A percentile compares a stretch with the other conserved stretches of the same genome.
These are phyloP conservation scores for Luperina nickerlii DNA, from an alignment of 2,888 invertebrate genomes.

Conservation along the genomic window DNA sequence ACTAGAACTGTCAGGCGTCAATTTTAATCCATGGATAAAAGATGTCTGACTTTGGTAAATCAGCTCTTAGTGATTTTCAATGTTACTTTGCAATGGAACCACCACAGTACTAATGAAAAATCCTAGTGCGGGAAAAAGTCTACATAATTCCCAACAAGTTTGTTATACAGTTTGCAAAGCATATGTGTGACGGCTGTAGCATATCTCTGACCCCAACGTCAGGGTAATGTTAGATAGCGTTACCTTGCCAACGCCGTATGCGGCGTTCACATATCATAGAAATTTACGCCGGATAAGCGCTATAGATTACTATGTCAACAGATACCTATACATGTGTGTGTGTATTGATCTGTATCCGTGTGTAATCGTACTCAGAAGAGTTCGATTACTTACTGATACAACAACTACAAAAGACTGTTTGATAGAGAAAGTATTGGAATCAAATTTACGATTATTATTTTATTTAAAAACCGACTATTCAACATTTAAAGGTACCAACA, in stretches of 20 bases:
- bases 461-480: not conserved
- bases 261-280: not conserved
- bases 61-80: not conserved
- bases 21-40: too few relatives aligned
- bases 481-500: not conserved
- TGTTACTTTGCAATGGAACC: not conserved
- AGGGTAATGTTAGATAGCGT: too few relatives aligned
- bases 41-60: too few relatives aligned
- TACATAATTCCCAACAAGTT: not conserved
- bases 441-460: not conserved
- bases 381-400: not conserved
- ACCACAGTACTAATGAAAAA: not conserved
- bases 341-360: not conserved
- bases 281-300: not conserved
- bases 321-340: too few relatives aligned
- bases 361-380: not conserved
- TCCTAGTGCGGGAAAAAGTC: not conserved
- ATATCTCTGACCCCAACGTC: not conserved
- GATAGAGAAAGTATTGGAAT: not conserved
- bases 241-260: not conserved
- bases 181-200: not conserved
- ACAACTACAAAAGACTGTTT: not conserved
- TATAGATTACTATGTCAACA: not conserved
- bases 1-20: too few relatives aligned
- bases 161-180: not conserved